phyloP scores from a whole-genome alignment of 2,113 vertebrate genomes.

The Saccopteryx leptura region DNA sequence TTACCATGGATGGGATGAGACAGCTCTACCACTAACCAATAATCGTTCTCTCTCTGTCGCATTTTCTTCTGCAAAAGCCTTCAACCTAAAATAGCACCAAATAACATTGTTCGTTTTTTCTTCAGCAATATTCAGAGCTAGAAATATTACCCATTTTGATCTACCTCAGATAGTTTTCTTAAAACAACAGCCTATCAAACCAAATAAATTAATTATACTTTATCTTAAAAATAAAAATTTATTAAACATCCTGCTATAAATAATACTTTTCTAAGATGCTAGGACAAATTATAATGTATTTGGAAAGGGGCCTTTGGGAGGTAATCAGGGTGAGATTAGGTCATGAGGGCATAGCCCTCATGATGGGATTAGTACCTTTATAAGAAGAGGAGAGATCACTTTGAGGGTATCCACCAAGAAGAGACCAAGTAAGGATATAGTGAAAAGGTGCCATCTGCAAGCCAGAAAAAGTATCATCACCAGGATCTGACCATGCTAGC shows the following conservation, averaged over 20 bases:
- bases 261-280: neutral
- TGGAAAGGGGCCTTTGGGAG: neutral
- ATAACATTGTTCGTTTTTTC: neutral
- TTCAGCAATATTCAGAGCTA: neutral
- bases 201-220: constrained; percentile 46
- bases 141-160: neutral
- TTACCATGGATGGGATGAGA: neutral
- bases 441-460: neutral
- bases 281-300: neutral
- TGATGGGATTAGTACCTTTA: neutral
- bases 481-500: neutral
- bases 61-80: neutral
- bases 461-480: neutral
- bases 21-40: neutral
- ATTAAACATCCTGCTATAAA: neutral
- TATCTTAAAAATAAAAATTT: constrained; percentile 32
- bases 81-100: neutral
- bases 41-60: neutral
- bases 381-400: neutral
- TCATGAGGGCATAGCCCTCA: neutral
- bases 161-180: constrained; percentile 23
- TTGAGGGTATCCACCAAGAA: neutral
- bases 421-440: neutral
- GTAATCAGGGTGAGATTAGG: neutral
- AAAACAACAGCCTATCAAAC: constrained; percentile 1